These are phyloP conservation scores for Sceloporus undulatus DNA, from an alignment of 2,113 vertebrate genomes.

Conservation along the genomic window DNA sequence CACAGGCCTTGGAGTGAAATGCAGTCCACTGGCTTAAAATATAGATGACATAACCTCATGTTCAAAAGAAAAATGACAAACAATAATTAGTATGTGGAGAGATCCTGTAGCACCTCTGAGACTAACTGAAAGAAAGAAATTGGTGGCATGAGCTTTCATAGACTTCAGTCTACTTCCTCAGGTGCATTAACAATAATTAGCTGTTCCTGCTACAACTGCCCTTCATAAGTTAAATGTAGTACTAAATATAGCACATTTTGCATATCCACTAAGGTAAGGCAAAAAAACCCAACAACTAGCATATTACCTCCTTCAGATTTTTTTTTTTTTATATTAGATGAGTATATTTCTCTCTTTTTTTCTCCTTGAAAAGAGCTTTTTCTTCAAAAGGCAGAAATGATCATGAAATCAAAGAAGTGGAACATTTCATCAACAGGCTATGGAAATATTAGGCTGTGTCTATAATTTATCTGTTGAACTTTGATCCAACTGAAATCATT, in stretches of 20 bases:
- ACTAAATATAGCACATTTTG: too few species aligned
- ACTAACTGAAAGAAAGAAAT: too few species aligned
- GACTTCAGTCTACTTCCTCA: too few species aligned
- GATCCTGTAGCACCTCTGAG: too few species aligned
- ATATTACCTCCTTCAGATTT: too few species aligned
- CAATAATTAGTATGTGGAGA: background rate
- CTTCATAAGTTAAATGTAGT: too few species aligned
- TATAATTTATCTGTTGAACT: background rate
- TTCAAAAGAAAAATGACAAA: conserved; percentile 1
- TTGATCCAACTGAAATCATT: background rate
- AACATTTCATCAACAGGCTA: background rate
- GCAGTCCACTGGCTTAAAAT: background rate
- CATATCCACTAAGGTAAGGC: background rate
- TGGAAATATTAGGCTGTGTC: background rate
- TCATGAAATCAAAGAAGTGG: background rate
- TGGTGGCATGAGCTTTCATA: too few species aligned
- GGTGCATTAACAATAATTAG: background rate
- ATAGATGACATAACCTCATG: background rate
- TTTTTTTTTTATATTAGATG: background rate
- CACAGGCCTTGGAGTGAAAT: background rate
- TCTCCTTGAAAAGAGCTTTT: background rate
- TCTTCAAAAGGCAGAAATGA: background rate
- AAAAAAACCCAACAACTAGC: too few species aligned
- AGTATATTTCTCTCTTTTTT: background rate
- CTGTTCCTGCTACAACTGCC: background rate